Conservation (phyloP, 2,797 vertebrate species). For the Myotis findleyi region DNA sequence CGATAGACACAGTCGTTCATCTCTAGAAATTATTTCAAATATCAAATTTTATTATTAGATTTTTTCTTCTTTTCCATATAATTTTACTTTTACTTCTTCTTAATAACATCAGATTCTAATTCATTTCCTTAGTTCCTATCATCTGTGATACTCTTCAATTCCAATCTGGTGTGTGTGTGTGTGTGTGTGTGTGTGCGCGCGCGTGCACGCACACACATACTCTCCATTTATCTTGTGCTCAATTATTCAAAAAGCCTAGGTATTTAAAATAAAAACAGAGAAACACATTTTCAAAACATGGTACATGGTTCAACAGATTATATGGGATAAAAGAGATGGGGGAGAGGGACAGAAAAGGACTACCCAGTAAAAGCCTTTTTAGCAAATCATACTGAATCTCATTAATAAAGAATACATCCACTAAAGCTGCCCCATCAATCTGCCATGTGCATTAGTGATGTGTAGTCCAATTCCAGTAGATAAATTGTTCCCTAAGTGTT, state of each 20-base stretch:
- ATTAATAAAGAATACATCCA: slow-evolving; percentile 77
- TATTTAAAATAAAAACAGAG: slow-evolving; percentile 58
- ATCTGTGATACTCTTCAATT: neutral
- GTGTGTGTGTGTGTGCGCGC: neutral
- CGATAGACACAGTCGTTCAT: neutral
- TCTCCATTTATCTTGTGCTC: neutral
- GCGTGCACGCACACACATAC: neutral
- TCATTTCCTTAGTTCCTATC: neutral
- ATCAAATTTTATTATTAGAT: neutral
- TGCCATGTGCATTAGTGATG: slow-evolving; percentile 71
- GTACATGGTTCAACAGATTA: slow-evolving; percentile 67
- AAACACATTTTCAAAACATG: slow-evolving; percentile 59
- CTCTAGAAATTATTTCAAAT: slow-evolving; percentile 44
- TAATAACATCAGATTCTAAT: slow-evolving; percentile 10
- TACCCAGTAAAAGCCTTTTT: slow-evolving; percentile 67
- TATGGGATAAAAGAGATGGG: slow-evolving; percentile 63
- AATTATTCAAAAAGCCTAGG: slow-evolving; percentile 39
- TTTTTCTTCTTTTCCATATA: neutral
- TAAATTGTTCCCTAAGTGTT: slow-evolving; percentile 74
- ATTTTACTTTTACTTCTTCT: slow-evolving; percentile 13
- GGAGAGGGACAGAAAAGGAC: slow-evolving; percentile 49
- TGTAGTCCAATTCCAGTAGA: slow-evolving; percentile 74
- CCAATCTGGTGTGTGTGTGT: neutral
- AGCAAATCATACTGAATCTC: slow-evolving; percentile 78
- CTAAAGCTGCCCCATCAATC: slow-evolving; percentile 69